Evolutionary conservation across 2,113 vertebrate genomes (phyloP), one percentile per base, ranked within the genome.

Genomic region (Elephas maximus): DNA sequence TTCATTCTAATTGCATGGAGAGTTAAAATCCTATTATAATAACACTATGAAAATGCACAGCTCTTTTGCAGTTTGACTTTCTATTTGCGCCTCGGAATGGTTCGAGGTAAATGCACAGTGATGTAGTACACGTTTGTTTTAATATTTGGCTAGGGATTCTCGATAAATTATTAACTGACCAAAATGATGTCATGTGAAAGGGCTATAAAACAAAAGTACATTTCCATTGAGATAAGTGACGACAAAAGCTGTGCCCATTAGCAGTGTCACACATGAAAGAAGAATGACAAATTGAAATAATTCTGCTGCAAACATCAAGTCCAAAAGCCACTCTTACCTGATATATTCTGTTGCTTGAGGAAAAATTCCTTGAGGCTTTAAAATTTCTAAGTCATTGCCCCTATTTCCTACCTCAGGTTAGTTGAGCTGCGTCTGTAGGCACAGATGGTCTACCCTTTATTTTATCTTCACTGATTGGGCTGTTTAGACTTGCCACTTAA

Each of bases 141-240:
- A 91, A 48, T 95, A 92, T 93, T 91, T 97, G 73, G 83, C 91
- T 94, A 71, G 89, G 91, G 48, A 80, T 97, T 93, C 93, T 92
- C 93, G 87, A 85, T 97, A 94, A 97, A 97, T 97, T 97, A 95
- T 94, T 94, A 96, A 94, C 94, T 90, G 91, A 90, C 91, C 94
- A 94, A 92, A 84, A 94, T 81, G 90, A 93, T 94, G 92, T 76
- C 0, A 0, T 41, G 41, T 88, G 81, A 92, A 87, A 96, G 20
- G 65, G 67, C 94, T 65, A 86, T 96, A 95, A 98, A 97, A 73
- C 37, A 97, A 94, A 96, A 96, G 86, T 82, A 95, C 95, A 83
- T 94, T 78, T 95, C 95, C 83, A 71, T 81, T 8, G 81, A 97
- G 94, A 85, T 71, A 88, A 90, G 80, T 51, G 81, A 87, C 65